Base-by-base conservation (phyloP, 1,140 invertebrate genomes). In the Aphelinus atriplicis region DNA sequence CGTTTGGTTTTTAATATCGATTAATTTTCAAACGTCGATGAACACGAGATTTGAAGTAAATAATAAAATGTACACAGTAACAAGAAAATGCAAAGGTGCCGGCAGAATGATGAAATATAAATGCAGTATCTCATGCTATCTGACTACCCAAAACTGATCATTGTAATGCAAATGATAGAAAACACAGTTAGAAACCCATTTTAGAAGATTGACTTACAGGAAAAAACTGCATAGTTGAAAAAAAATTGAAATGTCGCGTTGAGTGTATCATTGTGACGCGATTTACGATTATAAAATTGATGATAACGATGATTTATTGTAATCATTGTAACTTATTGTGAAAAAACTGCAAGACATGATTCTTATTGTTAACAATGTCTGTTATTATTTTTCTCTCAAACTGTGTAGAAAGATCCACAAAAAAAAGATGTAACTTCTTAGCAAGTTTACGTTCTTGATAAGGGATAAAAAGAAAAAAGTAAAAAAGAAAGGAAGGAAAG, bases 21-120 rank as follows among this genome's bases (percentile, higher is more conserved):
- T 71, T 81, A 82, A 80, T 83, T 80, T 83, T 81, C 80, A 65
- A 86, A 85, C 78, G 81, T 79, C 73, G 76, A 82, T 80, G 83
- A 80, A 85, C 84, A 82, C 80, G 71, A 65, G 53, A 75, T 74
- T 68, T 60, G 43, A 65, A 55, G 42, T 6, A 46, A 55, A 66
- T 51, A 58, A 55, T 10, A 51, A 48, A 55, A 45, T 55, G 62
- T 70, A 64, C 26, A 71, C 62, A 75, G 26, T 10, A 58, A 48
- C 45, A 57, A 60, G 57, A 42, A 67, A 6, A 55, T 42, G 5
- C 51, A 65, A 75, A 7, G 66, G 57, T 71, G 74, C 56, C 63
- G 50, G 56, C n/a, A 50, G 66, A 71, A n/a, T 10, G 46, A 70
- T 70, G 64, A 47, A 63, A 66, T 66, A 7, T 62, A 76, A 65